Base-by-base conservation (phyloP, 1,140 invertebrate species). In the Hormaphis cornu region DNA sequence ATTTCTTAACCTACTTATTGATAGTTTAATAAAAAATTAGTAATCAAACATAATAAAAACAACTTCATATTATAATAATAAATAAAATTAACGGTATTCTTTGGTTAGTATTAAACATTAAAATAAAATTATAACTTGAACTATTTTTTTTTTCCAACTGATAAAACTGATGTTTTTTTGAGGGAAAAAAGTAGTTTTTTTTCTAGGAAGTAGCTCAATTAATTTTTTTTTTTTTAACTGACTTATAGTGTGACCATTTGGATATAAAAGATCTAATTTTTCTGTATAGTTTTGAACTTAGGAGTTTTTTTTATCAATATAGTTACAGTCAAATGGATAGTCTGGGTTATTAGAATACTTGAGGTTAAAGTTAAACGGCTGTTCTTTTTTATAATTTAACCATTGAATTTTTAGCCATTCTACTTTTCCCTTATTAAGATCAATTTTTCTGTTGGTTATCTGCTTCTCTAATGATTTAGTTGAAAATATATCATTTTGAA, bases 391-490 rank as follows among this genome's bases (percentile, higher is more conserved):
- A 52, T 33, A 71, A n/a, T 20, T 44, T 35, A 71, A 42, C 46
- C 70, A 66, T 10, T 59, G 30, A 24, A 71, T 71, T 18, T 71
- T 59, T 46, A 71, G 18, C 70, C 48, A 71, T 26, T 71, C 42
- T 3, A 71, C 26, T 61, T 44, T 30, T 14, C n/a, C 20, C 9
- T 48, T n/a, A 35, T 44, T 30, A 46, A 33, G 14, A 61, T 70
- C 30, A 16, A 44, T 52, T 61, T 59, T 56, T 33, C 26, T 18
- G n/a, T 50, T 26, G 30, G 48, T 52, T 1, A 52, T 37, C 18
- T 69, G 18, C 8, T 14, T 24, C 26, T 30, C 24, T 5, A 37
- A 37, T 24, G 30, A 52, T 16, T n/a, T 40, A 12, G 52, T 44
- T 7, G 50, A 69, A 69, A 69, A 54, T 16, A 69, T 56, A 44